Evolutionary conservation across 2,797 vertebrate species (phyloP), one percentile per base, ranked within the genome.

Genomic region (Sebastes elongatus): DNA sequence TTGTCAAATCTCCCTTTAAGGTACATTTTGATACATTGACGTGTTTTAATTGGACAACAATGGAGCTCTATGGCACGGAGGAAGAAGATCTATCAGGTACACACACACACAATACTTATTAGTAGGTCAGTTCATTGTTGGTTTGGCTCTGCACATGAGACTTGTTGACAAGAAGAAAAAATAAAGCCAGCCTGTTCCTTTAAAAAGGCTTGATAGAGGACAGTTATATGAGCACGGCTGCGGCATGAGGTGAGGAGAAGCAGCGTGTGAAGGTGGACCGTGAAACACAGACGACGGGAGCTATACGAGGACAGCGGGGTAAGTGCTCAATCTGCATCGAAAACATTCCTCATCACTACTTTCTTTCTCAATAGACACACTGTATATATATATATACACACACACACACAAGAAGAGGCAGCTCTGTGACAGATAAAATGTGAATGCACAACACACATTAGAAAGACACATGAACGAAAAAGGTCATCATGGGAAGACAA

Each of bases 401-500:
- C 80, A 13, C 33, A 35, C 75, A 82, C 77, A 81, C 78, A 82
- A 81, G 80, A 81, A 73, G 71, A 53, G 70, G 76, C 84, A 53
- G 84, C 82, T 85, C 74, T 82, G 71, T 28, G 63, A 79, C 25
- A n/a, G 62, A 55, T 18, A 25, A 74, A 42, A 81, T 30, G 67
- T 81, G 77, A 84, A 81, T 38, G 66, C 76, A 85, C 60, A 6
- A 84, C 81, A 84, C 74, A 76, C 61, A 52, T 65, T 53, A 75
- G 27, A 83, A 33, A 66, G 59, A 88, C 25, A 88, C 25, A 4
- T 5, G 53, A 68, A 69, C 22, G 20, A 80, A 66, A 23, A 38
- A 38, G 76, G 65, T 52, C 83, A 79, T 76, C n/a, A 75, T 88
- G 87, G 82, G 78, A 86, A 88, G 82, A 90, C 81, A 56, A 79